Evolutionary conservation across 1,140 invertebrate species (phyloP).

Genomic region (Spodoptera frugiperda): DNA sequence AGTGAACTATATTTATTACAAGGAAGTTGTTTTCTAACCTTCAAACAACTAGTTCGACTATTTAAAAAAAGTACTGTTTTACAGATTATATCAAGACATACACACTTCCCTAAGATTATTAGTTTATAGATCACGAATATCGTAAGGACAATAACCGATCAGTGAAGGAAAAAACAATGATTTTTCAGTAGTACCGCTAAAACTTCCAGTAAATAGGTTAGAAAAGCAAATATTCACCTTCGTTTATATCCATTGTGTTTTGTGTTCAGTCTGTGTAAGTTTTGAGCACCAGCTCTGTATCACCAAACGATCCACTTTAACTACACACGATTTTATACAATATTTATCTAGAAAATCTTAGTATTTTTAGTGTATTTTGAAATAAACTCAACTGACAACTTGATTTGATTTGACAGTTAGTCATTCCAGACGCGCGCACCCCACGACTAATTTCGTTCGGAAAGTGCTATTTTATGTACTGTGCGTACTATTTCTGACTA

Average conservation of each 20-base stretch:
- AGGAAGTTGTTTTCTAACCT: slow-evolving; percentile 11
- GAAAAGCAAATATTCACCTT: slow-evolving; percentile 57
- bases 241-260: slow-evolving; percentile 66
- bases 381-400: slow-evolving; percentile 22
- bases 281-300: slow-evolving; percentile 18
- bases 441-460: slow-evolving; percentile 3
- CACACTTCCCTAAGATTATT: background rate
- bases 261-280: background rate
- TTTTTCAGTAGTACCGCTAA: slow-evolving; percentile 25
- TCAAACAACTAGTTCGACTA: background rate
- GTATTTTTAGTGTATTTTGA: slow-evolving; percentile 35
- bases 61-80: background rate
- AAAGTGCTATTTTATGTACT: background rate
- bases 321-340: background rate
- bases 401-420: slow-evolving; percentile 46
- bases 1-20: background rate
- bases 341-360: background rate
- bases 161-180: slow-evolving; percentile 26
- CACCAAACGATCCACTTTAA: background rate
- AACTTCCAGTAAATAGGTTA: slow-evolving; percentile 52
- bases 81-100: background rate
- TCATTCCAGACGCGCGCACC: slow-evolving; percentile 34
- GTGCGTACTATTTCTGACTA: background rate
- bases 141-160: background rate
- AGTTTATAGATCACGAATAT: background rate